phyloP scores from a whole-genome alignment of 2,888 invertebrate genomes.

The Dicroscelio sp. region DNA sequence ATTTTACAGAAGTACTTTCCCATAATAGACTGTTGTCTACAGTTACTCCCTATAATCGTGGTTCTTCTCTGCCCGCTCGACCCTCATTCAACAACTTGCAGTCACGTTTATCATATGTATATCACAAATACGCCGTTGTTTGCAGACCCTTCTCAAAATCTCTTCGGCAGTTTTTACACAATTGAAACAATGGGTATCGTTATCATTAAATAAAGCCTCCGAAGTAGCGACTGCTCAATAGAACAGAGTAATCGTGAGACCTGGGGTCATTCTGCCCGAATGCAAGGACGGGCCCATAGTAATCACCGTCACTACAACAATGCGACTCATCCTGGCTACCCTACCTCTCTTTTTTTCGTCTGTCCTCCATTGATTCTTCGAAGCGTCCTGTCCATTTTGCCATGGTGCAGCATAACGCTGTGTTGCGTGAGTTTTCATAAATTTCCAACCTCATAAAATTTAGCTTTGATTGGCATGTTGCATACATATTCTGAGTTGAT shows the following conservation, averaged over 20 bases:
- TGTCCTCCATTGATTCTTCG: conserved; percentile 9
- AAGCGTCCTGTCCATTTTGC: neutral
- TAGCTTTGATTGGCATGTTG: too few species aligned
- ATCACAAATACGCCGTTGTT: conserved; percentile 42
- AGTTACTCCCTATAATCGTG: conserved; percentile 18
- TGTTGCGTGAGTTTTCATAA: conserved; percentile 8
- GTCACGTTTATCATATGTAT: conserved; percentile 57
- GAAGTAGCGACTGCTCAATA: conserved; percentile 52
- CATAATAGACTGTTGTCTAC: conserved; percentile 14
- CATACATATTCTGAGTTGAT: too few species aligned
- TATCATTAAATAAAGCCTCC: conserved; percentile 70
- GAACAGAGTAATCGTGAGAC: conserved; percentile 82
- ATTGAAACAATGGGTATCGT: conserved; percentile 57
- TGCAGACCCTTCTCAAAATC: conserved; percentile 13
- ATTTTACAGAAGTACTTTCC: neutral
- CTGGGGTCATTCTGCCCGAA: conserved; percentile 73
- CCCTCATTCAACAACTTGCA: conserved; percentile 18
- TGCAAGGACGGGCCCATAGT: conserved; percentile 81
- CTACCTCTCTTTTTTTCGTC: conserved; percentile 70
- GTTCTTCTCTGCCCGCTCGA: neutral
- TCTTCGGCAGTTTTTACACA: conserved; percentile 74
- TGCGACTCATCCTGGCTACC: conserved; percentile 83
- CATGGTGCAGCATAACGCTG: too few species aligned
- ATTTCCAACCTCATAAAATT: too few species aligned
- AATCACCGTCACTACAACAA: conserved; percentile 89